These are phyloP conservation scores for Pterois miles DNA, from an alignment of 2,797 vertebrate species.

Conservation along the genomic window DNA sequence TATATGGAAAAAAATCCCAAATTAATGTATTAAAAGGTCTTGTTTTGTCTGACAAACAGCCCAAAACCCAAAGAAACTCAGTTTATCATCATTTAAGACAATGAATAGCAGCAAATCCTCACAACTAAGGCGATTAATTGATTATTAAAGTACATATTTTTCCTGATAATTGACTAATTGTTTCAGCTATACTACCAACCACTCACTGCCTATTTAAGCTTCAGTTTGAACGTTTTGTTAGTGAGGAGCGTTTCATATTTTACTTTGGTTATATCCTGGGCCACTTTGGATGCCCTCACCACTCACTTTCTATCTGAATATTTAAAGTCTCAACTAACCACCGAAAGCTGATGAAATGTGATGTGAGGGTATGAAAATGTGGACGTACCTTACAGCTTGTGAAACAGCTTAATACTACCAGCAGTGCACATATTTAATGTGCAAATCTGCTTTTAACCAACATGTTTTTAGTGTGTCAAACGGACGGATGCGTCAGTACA, in stretches of 20 bases:
- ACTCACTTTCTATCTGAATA: background rate
- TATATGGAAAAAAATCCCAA: background rate
- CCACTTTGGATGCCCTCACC: too few relatives aligned
- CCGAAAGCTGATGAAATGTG: background rate
- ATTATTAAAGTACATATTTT: background rate
- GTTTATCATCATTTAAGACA: background rate
- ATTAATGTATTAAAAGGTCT: background rate
- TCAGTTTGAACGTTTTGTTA: background rate
- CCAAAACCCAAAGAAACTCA: background rate
- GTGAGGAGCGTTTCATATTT: background rate
- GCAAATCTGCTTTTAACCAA: conserved; percentile 41
- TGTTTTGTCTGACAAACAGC: background rate
- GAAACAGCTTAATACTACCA: background rate
- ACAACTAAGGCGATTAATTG: background rate
- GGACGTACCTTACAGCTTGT: conserved; percentile 35
- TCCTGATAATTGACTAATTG: background rate
- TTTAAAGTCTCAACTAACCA: background rate
- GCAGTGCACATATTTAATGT: conserved; percentile 24
- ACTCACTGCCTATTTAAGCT: background rate
- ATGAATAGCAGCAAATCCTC: background rate
- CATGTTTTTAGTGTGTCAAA: conserved; percentile 32
- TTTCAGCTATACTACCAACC: background rate
- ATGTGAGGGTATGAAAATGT: conserved; percentile 8
- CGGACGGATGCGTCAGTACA: conserved; percentile 17
- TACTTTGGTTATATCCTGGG: background rate